These are phyloP conservation scores for Tipula unca DNA, from an alignment of 2,888 invertebrate species.

Conservation along the genomic window DNA sequence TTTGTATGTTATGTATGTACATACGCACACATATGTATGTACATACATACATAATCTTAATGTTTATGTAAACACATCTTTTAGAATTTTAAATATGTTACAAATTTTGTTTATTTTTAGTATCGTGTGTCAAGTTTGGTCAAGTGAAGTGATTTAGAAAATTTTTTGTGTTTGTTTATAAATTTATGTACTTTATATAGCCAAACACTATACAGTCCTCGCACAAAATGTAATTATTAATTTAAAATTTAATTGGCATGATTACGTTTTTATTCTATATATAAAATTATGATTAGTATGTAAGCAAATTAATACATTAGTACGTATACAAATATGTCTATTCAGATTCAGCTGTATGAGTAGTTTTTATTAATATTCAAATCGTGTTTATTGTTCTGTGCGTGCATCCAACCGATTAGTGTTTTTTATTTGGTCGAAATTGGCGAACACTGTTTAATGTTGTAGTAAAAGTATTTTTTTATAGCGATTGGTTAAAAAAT, in stretches of 20 bases:
- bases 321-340: too few relatives aligned
- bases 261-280: too few relatives aligned
- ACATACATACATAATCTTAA: neutral
- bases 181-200: neutral
- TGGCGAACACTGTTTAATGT: too few relatives aligned
- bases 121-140: neutral
- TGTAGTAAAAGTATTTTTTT: too few relatives aligned
- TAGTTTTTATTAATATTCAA: too few relatives aligned
- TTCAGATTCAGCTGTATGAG: too few relatives aligned
- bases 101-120: neutral
- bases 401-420: too few relatives aligned
- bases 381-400: too few relatives aligned
- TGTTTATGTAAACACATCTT: neutral
- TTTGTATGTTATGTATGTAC: neutral
- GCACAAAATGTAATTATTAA: neutral
- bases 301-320: too few relatives aligned
- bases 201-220: neutral
- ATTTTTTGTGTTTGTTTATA: neutral
- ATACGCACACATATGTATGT: neutral
- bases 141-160: neutral
- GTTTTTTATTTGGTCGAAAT: too few relatives aligned
- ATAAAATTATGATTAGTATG: neutral
- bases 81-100: neutral
- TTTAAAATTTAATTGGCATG: neutral
- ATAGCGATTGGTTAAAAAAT: too few relatives aligned